A percentile compares a stretch with the other conserved stretches of the same genome.
Conservation (phyloP, 2,797 vertebrate genomes). For the Lithobates sylvaticus region DNA sequence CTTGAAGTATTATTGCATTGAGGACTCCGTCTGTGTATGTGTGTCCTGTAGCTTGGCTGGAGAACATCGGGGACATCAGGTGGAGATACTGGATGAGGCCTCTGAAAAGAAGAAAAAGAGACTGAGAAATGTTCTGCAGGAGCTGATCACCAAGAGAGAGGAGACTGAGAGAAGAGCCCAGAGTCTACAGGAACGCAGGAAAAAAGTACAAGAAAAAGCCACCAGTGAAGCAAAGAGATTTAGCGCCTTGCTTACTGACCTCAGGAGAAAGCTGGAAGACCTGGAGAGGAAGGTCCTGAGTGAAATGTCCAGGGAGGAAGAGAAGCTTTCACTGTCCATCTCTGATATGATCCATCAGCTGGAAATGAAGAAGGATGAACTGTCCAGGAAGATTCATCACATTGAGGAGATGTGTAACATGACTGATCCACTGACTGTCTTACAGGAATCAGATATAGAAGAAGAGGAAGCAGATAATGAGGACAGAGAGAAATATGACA, state of each 20-base stretch:
- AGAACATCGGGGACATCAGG: constrained; percentile 72
- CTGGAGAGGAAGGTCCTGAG: constrained; percentile 9
- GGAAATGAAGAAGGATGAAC: neutral
- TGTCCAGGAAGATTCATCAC: neutral
- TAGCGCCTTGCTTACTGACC: neutral
- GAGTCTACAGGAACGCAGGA: neutral
- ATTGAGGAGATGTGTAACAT: constrained; percentile 2
- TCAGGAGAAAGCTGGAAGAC: neutral
- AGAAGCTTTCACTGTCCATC: neutral
- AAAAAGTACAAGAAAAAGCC: neutral
- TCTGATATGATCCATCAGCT: neutral
- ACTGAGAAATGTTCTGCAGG: constrained; percentile 58
- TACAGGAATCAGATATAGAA: neutral
- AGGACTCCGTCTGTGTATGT: constrained; percentile 73
- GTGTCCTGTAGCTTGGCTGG: constrained; percentile 70
- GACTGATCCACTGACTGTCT: neutral
- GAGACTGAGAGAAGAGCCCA: neutral
- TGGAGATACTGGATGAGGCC: constrained; percentile 65
- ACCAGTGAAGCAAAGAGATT: neutral
- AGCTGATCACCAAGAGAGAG: constrained; percentile 57
- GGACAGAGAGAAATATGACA: neutral
- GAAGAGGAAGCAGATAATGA: neutral
- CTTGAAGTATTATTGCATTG: constrained; percentile 75
- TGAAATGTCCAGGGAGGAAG: neutral
- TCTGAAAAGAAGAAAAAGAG: constrained; percentile 74